Evolutionary conservation across 2,113 vertebrate genomes (phyloP), one percentile per base, ranked within the genome.

Genomic region (Sciurus niger): DNA sequence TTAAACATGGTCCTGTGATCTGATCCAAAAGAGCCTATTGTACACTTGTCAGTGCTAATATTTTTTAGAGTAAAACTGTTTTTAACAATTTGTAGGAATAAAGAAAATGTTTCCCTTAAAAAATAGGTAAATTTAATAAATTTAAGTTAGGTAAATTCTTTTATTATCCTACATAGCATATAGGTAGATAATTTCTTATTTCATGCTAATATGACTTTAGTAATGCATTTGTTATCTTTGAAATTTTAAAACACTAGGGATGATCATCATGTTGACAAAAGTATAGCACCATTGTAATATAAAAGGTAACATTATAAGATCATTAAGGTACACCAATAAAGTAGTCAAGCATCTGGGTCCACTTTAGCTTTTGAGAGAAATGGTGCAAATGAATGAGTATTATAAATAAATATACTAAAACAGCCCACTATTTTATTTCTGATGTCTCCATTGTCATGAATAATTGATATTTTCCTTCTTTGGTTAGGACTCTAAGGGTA

Each of bases 11-110:
- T 91, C 99, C 98, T 99, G 99, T 98, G 96, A 89, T 99, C 99
- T 99, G 99, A 99, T 99, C 99, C 97, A 98, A 96, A 97, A 98
- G 98, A 93, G 89, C 80, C 67, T 60, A 40, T 48, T 7, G 13
- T 80, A 91, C 46, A 76, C 34, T 93, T 79, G 48, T 28, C 87
- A 70, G n/a, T 90, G 34, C 0, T 0, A 4, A 3, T 34, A 3
- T 14, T 1, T 85, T 87, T 11, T 46, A 37, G 22, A 24, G 0
- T 90, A 88, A 96, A 67, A 84, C 28, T 34, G 86, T 34, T 70
- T 88, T 96, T 79, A 72, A 46, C 58, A 46, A 2, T 48, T 90
- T 89, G 55, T 76, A 76, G 46, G 89, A 96, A 60, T 40, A 86
- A 37, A 93, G 34, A 90, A 93, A 88, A 63, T 78, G 2, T 80